These are phyloP conservation scores for Nyctalus aviator DNA, from an alignment of 2,797 vertebrate species.

Conservation along the genomic window DNA sequence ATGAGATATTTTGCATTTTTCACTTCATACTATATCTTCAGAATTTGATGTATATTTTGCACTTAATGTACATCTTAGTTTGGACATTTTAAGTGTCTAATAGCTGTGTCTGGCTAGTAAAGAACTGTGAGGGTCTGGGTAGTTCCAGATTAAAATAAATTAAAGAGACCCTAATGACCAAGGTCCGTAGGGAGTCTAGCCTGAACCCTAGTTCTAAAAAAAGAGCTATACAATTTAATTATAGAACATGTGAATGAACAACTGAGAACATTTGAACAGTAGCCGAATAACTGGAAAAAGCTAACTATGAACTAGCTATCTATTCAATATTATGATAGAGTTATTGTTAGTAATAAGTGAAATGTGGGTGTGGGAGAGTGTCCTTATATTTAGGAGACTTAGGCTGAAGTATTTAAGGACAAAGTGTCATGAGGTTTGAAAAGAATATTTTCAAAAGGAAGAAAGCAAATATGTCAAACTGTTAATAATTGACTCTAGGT, in stretches of 20 bases:
- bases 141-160: not conserved
- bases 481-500: not conserved
- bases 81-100: not conserved
- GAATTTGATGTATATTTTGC: not conserved
- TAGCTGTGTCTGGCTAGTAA: not conserved
- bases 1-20: not conserved
- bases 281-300: not conserved
- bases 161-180: not conserved
- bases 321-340: not conserved
- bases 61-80: not conserved
- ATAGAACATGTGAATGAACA: not conserved
- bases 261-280: not conserved
- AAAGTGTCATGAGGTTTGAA: not conserved
- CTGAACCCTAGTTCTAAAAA: not conserved
- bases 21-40: not conserved
- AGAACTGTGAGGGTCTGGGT: not conserved
- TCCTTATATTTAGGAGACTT: not conserved
- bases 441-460: not conserved
- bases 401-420: not conserved
- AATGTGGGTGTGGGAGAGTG: not conserved
- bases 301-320: not conserved
- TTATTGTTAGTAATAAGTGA: not conserved
- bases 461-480: not conserved
- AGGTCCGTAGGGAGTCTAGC: not conserved
- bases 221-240: not conserved